Evolutionary conservation across 2,797 vertebrate species (phyloP), one percentile per base, ranked within the genome.

Genomic region (Lutjanus campechanus): DNA sequence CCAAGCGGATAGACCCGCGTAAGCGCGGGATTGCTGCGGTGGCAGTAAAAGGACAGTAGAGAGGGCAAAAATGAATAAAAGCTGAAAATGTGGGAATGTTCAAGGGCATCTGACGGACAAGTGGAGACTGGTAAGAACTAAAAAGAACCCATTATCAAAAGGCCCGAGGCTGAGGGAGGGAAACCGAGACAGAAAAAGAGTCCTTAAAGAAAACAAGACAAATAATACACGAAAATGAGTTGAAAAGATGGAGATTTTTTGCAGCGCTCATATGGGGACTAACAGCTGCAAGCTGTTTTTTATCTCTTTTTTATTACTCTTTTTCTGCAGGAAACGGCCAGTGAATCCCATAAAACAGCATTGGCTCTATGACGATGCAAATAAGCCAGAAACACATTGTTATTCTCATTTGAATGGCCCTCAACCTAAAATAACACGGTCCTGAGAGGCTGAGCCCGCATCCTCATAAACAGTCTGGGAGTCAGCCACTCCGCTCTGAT

Each of bases 401-500:
- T 87, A 76, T 85, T 83, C 84, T 80, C 67, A 56, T 73, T 16
- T 61, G 75, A 85, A 83, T 77, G 77, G 85, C 77, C 76, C 79
- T 90, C 51, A 20, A 67, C 66, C 72, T 81, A 74, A 85, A 88
- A 86, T 84, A 90, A 85, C 66, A 64, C 47, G 15, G 66, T 77
- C 87, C 76, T 81, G 50, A 64, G 83, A 84, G 82, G 73, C 73
- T 54, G 59, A 40, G 72, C 41, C 75, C 60, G 63, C 61, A 77
- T 83, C 54, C 82, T 82, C 82, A 82, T 85, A 87, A 90, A 89
- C 75, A 87, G 82, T 79, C 85, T 82, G 79, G 54, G 65, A 89
- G 69, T 65, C 85, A 55, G 74, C 67, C 76, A 61, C 68, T 80
- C 58, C 5, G 76, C 85, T 85, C 69, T 87, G 81, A 91, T 85